A percentile compares a stretch with the other conserved stretches of the same genome.
Conservation (phyloP, 2,113 vertebrate genomes). For the Brachyistius frenatus region DNA sequence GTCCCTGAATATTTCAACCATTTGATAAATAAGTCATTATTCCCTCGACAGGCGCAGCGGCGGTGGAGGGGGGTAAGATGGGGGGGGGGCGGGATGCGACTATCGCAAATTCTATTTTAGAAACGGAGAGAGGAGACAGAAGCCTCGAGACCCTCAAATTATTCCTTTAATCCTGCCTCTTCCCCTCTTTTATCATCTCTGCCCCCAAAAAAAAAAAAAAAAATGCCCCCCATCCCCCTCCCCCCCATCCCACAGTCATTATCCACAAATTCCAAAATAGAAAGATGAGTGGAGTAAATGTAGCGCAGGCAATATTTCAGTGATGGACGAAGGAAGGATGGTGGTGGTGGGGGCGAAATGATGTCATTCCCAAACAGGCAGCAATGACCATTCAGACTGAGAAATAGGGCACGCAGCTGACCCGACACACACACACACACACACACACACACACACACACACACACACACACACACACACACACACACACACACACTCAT, state of each 20-base stretch:
- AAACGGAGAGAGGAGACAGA: conserved; percentile 34
- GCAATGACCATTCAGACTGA: conserved; percentile 50
- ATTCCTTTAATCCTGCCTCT: conserved; percentile 62
- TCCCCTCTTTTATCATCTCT: conserved; percentile 48
- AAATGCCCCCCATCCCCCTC: not conserved
- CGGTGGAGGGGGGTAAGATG: conserved; percentile 9
- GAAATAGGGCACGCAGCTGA: conserved; percentile 57
- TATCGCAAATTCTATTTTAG: conserved; percentile 72
- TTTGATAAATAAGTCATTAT: conserved; percentile 80
- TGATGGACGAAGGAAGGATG: conserved; percentile 4
- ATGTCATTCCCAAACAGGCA: conserved; percentile 70
- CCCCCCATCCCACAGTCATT: conserved; percentile 57
- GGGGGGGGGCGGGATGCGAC: not conserved
- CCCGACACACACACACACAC: not conserved
- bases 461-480: no score
- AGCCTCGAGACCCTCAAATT: conserved; percentile 59
- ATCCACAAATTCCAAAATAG: conserved; percentile 62
- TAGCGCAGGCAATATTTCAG: conserved; percentile 50
- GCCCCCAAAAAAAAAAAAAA: not conserved
- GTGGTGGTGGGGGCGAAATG: conserved; percentile 26
- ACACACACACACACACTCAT: not conserved
- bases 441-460: no score
- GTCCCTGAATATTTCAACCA: conserved; percentile 74
- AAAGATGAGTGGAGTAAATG: conserved; percentile 48
- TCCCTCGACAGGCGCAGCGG: conserved; percentile 47